Evolutionary conservation across 2,888 invertebrate species (phyloP).

Genomic region (Catocala fraxini): DNA sequence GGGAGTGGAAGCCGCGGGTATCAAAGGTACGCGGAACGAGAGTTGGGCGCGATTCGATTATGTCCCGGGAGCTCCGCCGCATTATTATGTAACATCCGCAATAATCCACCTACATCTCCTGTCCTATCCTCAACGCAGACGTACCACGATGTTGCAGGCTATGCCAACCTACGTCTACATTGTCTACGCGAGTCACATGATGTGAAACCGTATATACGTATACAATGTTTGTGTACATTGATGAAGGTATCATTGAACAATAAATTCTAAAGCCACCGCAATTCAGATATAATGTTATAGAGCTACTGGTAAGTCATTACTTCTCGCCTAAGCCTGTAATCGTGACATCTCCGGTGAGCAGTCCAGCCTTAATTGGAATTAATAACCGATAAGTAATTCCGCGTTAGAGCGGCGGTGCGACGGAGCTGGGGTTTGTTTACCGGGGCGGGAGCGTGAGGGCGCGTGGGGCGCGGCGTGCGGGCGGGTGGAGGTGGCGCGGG

Average conservation of each 20-base stretch:
- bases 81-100: constrained; percentile 76
- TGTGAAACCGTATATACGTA: no score
- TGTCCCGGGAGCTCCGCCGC: constrained; percentile 56
- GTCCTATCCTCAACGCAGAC: background rate
- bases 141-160: no score
- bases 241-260: background rate
- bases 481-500: constrained; percentile 33
- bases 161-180: no score
- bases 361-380: constrained; percentile 68
- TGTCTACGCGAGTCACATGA: background rate
- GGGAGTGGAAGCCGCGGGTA: constrained; percentile 11
- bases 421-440: constrained; percentile 74
- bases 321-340: constrained; percentile 37
- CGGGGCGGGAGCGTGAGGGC: constrained; percentile 51
- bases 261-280: background rate
- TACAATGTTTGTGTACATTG: no score
- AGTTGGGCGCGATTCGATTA: constrained; percentile 44
- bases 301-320: constrained; percentile 16
- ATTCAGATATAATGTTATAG: constrained; percentile 11
- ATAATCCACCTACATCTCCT: constrained; percentile 42
- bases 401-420: constrained; percentile 59
- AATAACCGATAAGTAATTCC: constrained; percentile 70
- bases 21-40: constrained; percentile 18
- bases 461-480: constrained; percentile 43
- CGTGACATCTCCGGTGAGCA: constrained; percentile 54